Conservation (phyloP, 2,888 invertebrate species). For the Aporophyla nigra region DNA sequence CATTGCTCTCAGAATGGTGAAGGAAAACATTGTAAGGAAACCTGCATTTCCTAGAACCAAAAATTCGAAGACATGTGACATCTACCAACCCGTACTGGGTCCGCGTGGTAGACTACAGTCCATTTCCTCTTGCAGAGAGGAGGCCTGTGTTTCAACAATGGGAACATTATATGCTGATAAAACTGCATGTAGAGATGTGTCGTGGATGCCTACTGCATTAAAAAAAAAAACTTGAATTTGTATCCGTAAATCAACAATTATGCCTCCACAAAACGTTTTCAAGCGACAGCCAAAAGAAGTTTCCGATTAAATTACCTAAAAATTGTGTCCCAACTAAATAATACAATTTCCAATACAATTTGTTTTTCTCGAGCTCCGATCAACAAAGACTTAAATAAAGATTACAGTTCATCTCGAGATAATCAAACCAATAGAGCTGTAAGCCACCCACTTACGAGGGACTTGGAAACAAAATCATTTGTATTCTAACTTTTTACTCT, state of each 20-base stretch:
- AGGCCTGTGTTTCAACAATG: too few species aligned
- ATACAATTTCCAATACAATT: constrained; percentile 20
- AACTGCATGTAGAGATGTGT: neutral
- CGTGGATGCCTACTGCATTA: neutral
- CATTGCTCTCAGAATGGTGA: too few species aligned
- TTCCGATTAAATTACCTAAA: neutral
- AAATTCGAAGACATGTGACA: too few species aligned
- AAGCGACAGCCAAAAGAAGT: neutral
- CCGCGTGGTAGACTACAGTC: too few species aligned
- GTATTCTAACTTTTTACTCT: constrained; percentile 24
- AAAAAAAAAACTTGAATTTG: neutral
- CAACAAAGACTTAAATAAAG: constrained; percentile 21
- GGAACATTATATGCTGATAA: neutral
- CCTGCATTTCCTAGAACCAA: too few species aligned
- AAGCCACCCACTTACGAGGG: constrained; percentile 14
- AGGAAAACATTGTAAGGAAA: too few species aligned
- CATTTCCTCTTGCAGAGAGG: too few species aligned
- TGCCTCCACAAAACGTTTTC: neutral
- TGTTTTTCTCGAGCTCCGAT: constrained; percentile 12
- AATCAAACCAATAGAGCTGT: constrained; percentile 45
- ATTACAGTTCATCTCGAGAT: constrained; percentile 42
- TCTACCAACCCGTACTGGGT: too few species aligned
- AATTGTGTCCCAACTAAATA: constrained; percentile 6
- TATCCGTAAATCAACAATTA: neutral
- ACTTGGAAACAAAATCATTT: constrained; percentile 23